Evolutionary conservation across 2,113 vertebrate genomes (phyloP).

Genomic region (Rhea americana): DNA sequence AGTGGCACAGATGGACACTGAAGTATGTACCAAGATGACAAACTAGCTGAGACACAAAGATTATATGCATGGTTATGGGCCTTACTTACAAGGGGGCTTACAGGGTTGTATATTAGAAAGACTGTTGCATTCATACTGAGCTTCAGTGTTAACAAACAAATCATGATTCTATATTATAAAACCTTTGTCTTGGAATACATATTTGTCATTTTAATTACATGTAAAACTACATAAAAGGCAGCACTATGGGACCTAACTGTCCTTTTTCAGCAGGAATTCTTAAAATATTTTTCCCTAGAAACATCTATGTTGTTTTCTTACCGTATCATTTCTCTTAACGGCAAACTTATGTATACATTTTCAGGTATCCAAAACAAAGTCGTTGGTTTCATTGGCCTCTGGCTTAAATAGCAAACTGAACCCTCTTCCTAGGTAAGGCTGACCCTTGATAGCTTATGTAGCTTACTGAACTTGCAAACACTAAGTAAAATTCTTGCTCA

Average conservation of each 20-base stretch:
- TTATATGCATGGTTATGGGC: not conserved
- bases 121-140: not conserved
- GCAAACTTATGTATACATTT: not conserved
- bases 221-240: not conserved
- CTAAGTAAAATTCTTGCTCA: not conserved
- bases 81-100: not conserved
- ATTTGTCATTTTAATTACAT: not conserved
- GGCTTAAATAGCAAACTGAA: slow-evolving; percentile 28
- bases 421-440: slow-evolving; percentile 59
- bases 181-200: not conserved
- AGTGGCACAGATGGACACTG: not conserved
- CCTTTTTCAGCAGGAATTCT: not conserved
- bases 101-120: not conserved
- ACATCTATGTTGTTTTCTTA: not conserved
- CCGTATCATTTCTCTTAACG: not conserved
- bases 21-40: not conserved
- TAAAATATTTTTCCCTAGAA: not conserved
- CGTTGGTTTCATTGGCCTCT: slow-evolving; percentile 40
- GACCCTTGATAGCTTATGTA: not conserved
- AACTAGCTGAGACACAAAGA: not conserved
- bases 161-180: not conserved
- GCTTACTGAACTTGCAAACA: not conserved
- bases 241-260: not conserved
- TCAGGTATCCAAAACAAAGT: slow-evolving; percentile 69
- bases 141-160: not conserved